These are phyloP conservation scores for Achlya flavicornis DNA, from an alignment of 2,888 invertebrate species.

Conservation along the genomic window DNA sequence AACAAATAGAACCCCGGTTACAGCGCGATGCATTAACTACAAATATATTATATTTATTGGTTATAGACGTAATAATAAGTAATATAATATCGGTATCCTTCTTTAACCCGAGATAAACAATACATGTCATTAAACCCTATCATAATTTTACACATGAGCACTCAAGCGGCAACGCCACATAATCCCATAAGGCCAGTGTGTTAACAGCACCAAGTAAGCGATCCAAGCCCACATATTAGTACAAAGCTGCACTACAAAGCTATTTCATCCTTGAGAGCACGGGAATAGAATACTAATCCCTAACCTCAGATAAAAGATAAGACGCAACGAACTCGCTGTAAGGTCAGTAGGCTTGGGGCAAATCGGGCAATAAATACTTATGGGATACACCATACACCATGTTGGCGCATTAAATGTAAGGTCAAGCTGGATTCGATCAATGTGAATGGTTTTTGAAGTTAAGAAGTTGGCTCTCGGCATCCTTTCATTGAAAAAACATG, in stretches of 20 bases:
- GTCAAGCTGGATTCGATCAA: neutral
- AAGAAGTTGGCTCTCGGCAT: no score
- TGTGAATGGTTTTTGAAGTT: neutral
- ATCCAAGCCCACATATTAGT: neutral
- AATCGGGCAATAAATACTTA: slow-evolving; percentile 8
- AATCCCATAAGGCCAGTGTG: neutral
- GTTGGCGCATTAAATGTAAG: neutral
- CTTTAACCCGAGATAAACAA: no score
- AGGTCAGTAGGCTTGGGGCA: slow-evolving; percentile 9
- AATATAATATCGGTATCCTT: no score
- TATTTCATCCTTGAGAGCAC: slow-evolving; percentile 1
- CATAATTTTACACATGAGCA: neutral
- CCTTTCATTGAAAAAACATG: no score
- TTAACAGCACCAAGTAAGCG: neutral
- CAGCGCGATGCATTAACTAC: no score
- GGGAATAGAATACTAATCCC: slow-evolving; percentile 13
- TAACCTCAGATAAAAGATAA: neutral
- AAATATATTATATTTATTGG: no score
- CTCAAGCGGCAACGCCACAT: neutral
- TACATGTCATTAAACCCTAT: no score
- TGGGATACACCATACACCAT: neutral
- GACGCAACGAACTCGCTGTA: neutral
- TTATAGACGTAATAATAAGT: no score
- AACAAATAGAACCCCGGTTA: no score
- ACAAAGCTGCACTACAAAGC: neutral